phyloP scores from a whole-genome alignment of 2,888 invertebrate species.

The Ectobius pallidus region DNA sequence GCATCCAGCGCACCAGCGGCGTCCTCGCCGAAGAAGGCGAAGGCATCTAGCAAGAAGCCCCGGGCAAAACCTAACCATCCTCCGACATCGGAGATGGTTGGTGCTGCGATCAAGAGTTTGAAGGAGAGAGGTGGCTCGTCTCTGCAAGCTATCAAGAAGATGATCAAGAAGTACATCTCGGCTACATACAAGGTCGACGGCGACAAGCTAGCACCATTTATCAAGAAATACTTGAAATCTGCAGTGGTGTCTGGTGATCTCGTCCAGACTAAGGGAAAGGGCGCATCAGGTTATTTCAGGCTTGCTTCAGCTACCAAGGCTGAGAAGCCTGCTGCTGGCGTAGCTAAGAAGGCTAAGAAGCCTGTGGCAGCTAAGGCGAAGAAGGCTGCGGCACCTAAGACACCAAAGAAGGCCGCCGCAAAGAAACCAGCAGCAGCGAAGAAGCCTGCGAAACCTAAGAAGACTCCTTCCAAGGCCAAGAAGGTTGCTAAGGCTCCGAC shows the following conservation, averaged over 20 bases:
- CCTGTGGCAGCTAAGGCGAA: not conserved
- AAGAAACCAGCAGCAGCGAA: not conserved
- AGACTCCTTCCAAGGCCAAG: not conserved
- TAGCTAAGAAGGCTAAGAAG: not conserved
- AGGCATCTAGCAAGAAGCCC: constrained; percentile 33
- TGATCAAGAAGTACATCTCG: constrained; percentile 69
- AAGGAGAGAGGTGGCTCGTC: no score
- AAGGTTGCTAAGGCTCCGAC: not conserved
- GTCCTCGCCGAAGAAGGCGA: constrained; percentile 42
- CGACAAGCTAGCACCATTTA: constrained; percentile 63
- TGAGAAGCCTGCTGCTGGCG: not conserved
- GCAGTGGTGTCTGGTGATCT: constrained; percentile 58
- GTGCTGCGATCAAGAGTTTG: constrained; percentile 59
- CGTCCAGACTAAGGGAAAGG: constrained; percentile 62
- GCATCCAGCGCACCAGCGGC: constrained; percentile 36
- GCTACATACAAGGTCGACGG: constrained; percentile 65
- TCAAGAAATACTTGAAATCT: constrained; percentile 64
- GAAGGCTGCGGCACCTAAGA: not conserved
- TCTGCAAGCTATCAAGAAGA: no score
- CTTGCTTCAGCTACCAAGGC: constrained; percentile 47
- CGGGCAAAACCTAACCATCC: constrained; percentile 57
- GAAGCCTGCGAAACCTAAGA: not conserved
- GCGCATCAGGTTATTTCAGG: constrained; percentile 60
- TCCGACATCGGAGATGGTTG: constrained; percentile 62
- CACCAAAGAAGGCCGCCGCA: not conserved